Evolutionary conservation across 2,888 invertebrate genomes (phyloP), one percentile per base, ranked within the genome.

Genomic region (Sinodicranocentrus sp.): DNA sequence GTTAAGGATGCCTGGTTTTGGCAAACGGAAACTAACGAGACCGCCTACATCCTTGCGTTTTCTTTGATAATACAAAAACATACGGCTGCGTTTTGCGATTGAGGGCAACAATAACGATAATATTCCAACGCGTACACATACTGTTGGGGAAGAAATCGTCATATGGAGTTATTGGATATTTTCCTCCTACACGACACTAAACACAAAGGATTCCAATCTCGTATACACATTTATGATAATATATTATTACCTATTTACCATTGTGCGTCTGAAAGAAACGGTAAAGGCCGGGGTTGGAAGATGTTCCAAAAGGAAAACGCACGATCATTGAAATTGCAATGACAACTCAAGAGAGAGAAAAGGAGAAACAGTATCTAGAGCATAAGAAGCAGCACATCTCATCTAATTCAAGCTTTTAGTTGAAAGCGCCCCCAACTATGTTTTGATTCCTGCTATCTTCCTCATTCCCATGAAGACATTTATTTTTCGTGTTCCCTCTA

Each of bases 1-100:
- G 70, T 68, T 67, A 39, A 23, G 39, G 19, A 25, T 68, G 59
- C 59, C 44, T 71, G 78, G 44, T 65, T 78, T 72, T 80, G 79
- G 72, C 79, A 80, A 65, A 52, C 71, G 65, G 65, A 80, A 72
- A 80, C 72, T 65, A 72, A 80, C 79, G 79, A 80, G 65, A 72
- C 72, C 78, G 72, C 70, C 71, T 79, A 44, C 71, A 52, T 23
- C 17, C 23, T 52, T 67, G n/a, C n/a, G n/a, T n/a, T n/a, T n/a
- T n/a, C n/a, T 25, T n/a, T 67, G 23, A 23, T 10, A 52, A 70
- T 52, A 13, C 26, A 26, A 52, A 52, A n/a, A 52, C 52, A 52
- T 6, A 52, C 3, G n/a, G n/a, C n/a, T n/a, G n/a, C n/a, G 52
- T n/a, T 10, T 52, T n/a, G n/a, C 10, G n/a, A 13, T 39, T 63